Base-by-base conservation (phyloP, 2,888 invertebrate genomes). In the Cosmopolites sordidus region DNA sequence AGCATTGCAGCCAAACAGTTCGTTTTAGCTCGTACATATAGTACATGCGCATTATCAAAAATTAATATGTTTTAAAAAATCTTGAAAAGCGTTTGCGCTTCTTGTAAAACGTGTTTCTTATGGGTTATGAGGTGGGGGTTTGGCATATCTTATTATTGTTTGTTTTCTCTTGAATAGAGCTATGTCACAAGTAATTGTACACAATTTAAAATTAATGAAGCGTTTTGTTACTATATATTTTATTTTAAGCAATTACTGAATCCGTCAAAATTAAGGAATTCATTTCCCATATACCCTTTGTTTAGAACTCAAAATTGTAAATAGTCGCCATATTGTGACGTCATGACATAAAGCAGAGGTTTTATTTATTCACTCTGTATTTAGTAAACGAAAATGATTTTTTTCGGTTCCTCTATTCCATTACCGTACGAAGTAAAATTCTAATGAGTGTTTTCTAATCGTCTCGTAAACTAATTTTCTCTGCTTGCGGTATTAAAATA, bases 321-420 rank as follows among this genome's bases (percentile, higher is more conserved):
- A 33, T 33, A 39, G 42, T 30, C 41, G 48, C 42, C 48, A 48
- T 48, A 16, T 48, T 48, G 37, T 48, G 48, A 48, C 48, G 48
- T 48, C 48, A 48, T n/a, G 18, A 5, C 1, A 15, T 40, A 12
- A 42, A 9, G 9, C 17, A 11, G n/a, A 41, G 40, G 37, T 48
- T 48, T 48, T 43, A 42, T 41, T 16, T 38, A 41, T 42, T 29
- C 48, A 48, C 48, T 42, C 48, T 48, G 48, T 48, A 48, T 50
- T 44, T 44, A 11, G 12, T 8, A 42, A 39, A 8, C 8, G 22
- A 22, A 22, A 5, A 33, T 33, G 3, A 33, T 33, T 33, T 9
- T 33, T 33, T 33, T 33, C 8, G 22, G 22, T 22, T 22, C 8
- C 8, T 5, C 8, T 3, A 22, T 22, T 22, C 8, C 3, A 5